A percentile compares a stretch with the other conserved stretches of the same genome.
phyloP scores from a whole-genome alignment of 2,888 invertebrate genomes.

The Acleris sparsana region DNA sequence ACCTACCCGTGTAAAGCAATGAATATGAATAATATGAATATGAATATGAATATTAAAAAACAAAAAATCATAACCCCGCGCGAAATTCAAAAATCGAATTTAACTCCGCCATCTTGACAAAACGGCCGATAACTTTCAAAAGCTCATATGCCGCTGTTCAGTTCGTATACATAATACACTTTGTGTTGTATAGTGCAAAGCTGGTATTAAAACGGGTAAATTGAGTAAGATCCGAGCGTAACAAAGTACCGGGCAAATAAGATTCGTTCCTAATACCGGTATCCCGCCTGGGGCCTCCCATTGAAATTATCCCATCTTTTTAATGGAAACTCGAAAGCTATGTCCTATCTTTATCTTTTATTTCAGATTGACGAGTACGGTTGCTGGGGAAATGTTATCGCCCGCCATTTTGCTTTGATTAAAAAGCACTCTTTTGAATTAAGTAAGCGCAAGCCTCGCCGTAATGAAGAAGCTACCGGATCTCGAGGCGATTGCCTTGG shows the following conservation, averaged over 20 bases:
- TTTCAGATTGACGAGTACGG: slow-evolving; percentile 7
- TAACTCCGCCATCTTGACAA: background rate
- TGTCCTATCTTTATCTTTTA: slow-evolving; percentile 7
- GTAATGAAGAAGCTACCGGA: background rate
- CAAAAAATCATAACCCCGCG: background rate
- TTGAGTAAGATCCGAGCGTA: slow-evolving; percentile 1
- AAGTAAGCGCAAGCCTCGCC: background rate
- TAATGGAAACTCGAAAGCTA: slow-evolving; percentile 19
- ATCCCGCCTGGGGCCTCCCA: slow-evolving; percentile 7
- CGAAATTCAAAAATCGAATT: slow-evolving; percentile 2
- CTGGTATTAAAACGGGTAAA: slow-evolving; percentile 1
- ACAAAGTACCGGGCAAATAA: slow-evolving; percentile 1
- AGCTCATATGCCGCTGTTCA: background rate
- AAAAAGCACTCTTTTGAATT: slow-evolving; percentile 23
- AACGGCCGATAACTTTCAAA: background rate
- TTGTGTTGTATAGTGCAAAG: background rate
- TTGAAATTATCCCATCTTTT: slow-evolving; percentile 26
- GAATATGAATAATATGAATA: too few relatives aligned
- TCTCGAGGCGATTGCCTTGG: background rate
- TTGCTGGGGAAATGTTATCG: slow-evolving; percentile 5
- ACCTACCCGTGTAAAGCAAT: too few relatives aligned
- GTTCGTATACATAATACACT: background rate
- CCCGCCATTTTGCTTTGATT: slow-evolving; percentile 13
- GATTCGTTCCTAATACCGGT: background rate
- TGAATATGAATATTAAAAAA: too few relatives aligned